Base-by-base conservation (phyloP, 2,888 invertebrate genomes). In the Noctua janthe region DNA sequence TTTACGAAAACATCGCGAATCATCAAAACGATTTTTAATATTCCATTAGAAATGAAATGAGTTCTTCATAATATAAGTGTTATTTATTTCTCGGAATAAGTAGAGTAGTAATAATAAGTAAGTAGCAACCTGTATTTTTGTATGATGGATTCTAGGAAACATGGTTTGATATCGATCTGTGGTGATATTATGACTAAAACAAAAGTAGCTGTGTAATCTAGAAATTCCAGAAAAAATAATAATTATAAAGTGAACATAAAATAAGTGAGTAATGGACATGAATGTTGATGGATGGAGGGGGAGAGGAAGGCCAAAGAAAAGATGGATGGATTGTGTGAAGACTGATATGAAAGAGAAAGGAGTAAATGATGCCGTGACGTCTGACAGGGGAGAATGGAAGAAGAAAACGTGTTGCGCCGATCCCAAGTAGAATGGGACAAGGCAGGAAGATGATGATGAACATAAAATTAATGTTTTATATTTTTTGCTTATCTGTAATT, bases 1-100 rank as follows among this genome's bases (percentile, higher is more conserved):
- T 56, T 56, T 62, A 64, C n/a, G 35, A n/a, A 51, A 80, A 80
- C 43, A 81, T 81, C 15, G 20, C 54, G 7, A 80, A 80, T 15
- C 29, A 64, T 35, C 62, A 23, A 39, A 73, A 56, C 2, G n/a
- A 66, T 39, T 49, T 66, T 49, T 17, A 51, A 54, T 49, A 51
- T 64, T 64, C n/a, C 20, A 20, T 80, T 66, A 39, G 20, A n/a
- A 20, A n/a, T 47, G 43, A 35, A 20, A 51, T n/a, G 20, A 10
- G 17, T 35, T 35, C 15, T 35, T 29, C 10, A n/a, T 10, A 6
- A 23, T 29, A 23, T 20, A 20, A 39, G 20, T 29, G n/a, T 39
- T 49, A 2, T 15, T 78, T 69, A 0, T 59, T 59, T 78, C 11
- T 67, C 39, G 15, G 47, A 56, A 47, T 23, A 20, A 20, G 49